Conservation (phyloP, 1,140 invertebrate species). For the Drosophila novamexicana region DNA sequence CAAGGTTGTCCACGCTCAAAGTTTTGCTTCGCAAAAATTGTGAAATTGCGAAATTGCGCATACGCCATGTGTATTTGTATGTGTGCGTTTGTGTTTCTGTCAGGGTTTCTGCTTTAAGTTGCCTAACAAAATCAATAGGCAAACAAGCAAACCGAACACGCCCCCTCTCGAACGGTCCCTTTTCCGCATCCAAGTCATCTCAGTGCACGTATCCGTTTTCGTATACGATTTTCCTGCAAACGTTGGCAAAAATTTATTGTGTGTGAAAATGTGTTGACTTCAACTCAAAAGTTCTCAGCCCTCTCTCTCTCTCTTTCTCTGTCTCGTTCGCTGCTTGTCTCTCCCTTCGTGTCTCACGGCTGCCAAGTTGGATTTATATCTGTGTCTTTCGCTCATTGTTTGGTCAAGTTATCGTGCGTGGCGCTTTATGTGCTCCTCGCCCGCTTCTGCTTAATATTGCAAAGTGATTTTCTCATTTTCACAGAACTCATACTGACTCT, state of each 20-base stretch:
- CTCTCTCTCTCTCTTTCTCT: conserved; percentile 30
- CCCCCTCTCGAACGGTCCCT: conserved; percentile 9
- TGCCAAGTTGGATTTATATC: conserved; percentile 78
- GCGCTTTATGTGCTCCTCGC: conserved; percentile 51
- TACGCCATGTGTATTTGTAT: conserved; percentile 24
- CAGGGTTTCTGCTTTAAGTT: conserved; percentile 47
- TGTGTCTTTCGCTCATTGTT: conserved; percentile 53
- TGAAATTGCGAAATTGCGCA: conserved; percentile 40
- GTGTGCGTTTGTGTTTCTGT: neutral
- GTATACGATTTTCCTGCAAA: conserved; percentile 54
- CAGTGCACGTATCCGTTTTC: conserved; percentile 31
- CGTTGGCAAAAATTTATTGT: conserved; percentile 80
- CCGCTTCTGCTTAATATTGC: conserved; percentile 38
- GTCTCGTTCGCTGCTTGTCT: neutral
- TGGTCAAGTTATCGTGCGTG: conserved; percentile 75
- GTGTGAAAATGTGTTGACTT: conserved; percentile 82
- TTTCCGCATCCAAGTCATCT: conserved; percentile 7
- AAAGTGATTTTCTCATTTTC: conserved; percentile 66
- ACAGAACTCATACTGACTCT: neutral
- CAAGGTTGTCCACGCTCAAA: conserved; percentile 49
- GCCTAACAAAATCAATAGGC: conserved; percentile 63
- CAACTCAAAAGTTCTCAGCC: conserved; percentile 70
- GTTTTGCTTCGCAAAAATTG: conserved; percentile 4
- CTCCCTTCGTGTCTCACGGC: conserved; percentile 14
- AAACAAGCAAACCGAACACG: conserved; percentile 59